Percentiles rank a stretch among this genome's conserved stretches.
phyloP scores from a whole-genome alignment of 2,113 vertebrate genomes.

The Microtus oregoni region DNA sequence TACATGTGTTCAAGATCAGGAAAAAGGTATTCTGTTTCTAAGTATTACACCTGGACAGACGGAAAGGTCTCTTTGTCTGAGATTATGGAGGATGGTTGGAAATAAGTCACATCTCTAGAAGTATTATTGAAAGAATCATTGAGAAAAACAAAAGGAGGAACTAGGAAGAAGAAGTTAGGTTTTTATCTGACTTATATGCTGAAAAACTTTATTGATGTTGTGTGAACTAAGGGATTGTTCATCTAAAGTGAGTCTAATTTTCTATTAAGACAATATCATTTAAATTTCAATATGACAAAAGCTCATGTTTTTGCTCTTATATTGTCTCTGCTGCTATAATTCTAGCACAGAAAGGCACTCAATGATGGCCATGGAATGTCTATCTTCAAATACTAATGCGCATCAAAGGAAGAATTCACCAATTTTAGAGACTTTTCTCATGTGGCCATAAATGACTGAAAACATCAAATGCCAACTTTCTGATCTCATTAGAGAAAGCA shows the following conservation, averaged over 20 bases:
- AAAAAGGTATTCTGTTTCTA: rapidly evolving
- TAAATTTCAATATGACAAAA: background rate
- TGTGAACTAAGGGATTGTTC: background rate
- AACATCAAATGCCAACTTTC: background rate
- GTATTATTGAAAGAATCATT: background rate
- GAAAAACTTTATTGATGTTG: background rate
- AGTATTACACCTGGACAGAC: background rate
- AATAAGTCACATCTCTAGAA: background rate
- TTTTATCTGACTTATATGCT: background rate
- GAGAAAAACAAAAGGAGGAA: background rate
- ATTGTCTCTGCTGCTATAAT: background rate
- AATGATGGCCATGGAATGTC: background rate
- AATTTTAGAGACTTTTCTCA: background rate
- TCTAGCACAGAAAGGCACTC: background rate
- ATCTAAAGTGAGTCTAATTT: slow-evolving; percentile 2
- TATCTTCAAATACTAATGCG: background rate
- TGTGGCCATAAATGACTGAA: background rate
- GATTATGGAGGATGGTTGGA: rapidly evolving
- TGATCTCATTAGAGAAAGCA: background rate
- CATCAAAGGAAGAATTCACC: background rate
- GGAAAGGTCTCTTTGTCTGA: background rate
- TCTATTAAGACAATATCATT: background rate
- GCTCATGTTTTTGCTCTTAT: background rate
- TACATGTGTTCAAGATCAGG: background rate
- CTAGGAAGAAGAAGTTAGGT: background rate